Evolutionary conservation across 2,113 vertebrate genomes (phyloP).

Genomic region (Rhadina sibilatrix): DNA sequence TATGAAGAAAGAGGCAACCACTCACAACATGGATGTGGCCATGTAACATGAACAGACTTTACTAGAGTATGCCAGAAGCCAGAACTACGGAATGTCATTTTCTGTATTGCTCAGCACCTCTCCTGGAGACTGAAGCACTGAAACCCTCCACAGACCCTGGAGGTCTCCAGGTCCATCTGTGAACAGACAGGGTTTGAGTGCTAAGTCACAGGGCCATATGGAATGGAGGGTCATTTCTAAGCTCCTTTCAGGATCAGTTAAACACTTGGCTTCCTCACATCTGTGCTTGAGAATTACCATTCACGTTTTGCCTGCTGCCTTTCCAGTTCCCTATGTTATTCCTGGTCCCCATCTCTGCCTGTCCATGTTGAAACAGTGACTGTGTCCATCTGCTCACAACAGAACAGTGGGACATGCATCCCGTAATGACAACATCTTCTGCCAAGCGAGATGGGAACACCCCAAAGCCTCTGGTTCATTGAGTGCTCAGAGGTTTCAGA

Average conservation of each 20-base stretch:
- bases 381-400: not conserved
- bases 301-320: not conserved
- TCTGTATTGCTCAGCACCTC: not conserved
- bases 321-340: not conserved
- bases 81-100: not conserved
- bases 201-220: not conserved
- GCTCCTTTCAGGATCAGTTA: not conserved
- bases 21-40: rapidly evolving
- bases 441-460: not conserved
- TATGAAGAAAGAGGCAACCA: not conserved
- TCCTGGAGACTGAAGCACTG: not conserved
- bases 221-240: not conserved
- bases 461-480: not conserved
- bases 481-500: not conserved
- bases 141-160: not conserved
- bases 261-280: not conserved
- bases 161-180: not conserved
- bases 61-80: not conserved
- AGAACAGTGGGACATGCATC: not conserved
- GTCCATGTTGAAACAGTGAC: not conserved
- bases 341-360: not conserved
- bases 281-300: not conserved
- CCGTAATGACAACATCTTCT: not conserved
- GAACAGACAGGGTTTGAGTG: not conserved
- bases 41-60: not conserved